phyloP scores from a whole-genome alignment of 2,797 vertebrate genomes.

The Hipposideros larvatus region DNA sequence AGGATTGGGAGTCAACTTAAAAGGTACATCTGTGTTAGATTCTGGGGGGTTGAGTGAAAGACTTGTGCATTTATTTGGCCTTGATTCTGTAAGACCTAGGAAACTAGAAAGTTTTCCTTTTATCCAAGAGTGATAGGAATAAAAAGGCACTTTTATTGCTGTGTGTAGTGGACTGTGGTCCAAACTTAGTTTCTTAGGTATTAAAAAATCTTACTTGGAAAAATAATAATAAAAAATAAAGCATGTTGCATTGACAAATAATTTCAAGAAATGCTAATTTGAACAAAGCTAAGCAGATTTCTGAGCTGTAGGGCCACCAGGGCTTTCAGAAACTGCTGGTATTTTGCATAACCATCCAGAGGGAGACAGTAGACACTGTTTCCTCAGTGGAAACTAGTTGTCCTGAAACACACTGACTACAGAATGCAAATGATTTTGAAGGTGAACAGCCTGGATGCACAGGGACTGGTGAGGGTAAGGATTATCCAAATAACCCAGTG shows the following conservation, averaged over 20 bases:
- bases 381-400: background rate
- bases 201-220: background rate
- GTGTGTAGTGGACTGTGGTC: background rate
- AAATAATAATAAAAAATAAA: background rate
- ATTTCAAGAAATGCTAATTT: background rate
- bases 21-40: background rate
- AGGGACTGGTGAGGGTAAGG: background rate
- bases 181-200: background rate
- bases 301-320: background rate
- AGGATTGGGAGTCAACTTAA: background rate
- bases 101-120: background rate
- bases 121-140: background rate
- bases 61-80: background rate
- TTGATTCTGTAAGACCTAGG: background rate
- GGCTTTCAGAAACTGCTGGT: background rate
- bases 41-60: background rate
- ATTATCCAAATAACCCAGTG: background rate
- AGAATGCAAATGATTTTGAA: background rate
- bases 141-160: background rate
- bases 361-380: background rate
- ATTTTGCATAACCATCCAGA: background rate
- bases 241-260: background rate
- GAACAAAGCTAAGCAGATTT: background rate
- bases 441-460: background rate
- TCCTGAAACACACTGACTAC: background rate